A percentile compares a stretch with the other conserved stretches of the same genome.
Evolutionary conservation across 2,797 vertebrate genomes (phyloP).

Genomic region (Valencia hispanica): DNA sequence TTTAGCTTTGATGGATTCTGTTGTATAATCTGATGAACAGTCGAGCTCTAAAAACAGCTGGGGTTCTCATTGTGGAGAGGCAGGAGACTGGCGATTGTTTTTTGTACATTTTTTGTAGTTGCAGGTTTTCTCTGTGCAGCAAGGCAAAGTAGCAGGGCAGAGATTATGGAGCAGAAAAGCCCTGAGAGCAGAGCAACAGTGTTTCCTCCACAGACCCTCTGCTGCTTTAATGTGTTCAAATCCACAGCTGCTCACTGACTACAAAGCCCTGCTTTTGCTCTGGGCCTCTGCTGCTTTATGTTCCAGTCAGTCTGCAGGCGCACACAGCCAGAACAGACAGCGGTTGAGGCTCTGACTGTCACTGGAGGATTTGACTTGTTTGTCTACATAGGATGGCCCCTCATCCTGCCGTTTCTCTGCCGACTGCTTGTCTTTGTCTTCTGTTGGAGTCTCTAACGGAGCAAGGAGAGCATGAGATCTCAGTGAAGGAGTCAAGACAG

Average conservation of each 20-base stretch:
- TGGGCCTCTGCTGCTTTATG: slow-evolving; percentile 32
- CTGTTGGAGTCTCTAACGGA: not conserved
- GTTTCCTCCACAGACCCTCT: slow-evolving; percentile 7
- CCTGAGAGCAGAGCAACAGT: slow-evolving; percentile 4
- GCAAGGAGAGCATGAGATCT: not conserved
- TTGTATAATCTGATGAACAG: not conserved
- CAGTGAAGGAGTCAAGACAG: not conserved
- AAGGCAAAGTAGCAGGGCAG: not conserved
- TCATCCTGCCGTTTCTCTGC: slow-evolving; percentile 22
- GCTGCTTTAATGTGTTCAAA: slow-evolving; percentile 44
- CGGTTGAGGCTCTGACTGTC: slow-evolving; percentile 29
- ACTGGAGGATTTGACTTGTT: slow-evolving; percentile 46
- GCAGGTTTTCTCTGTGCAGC: not conserved
- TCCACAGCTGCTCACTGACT: slow-evolving; percentile 43
- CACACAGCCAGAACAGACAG: slow-evolving; percentile 10
- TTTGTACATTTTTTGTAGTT: not conserved
- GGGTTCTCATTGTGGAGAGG: not conserved
- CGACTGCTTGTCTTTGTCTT: slow-evolving; percentile 15
- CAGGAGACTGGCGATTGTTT: not conserved
- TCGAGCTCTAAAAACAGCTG: not conserved
- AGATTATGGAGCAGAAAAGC: not conserved
- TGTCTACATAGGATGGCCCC: slow-evolving; percentile 17
- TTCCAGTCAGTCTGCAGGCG: slow-evolving; percentile 49
- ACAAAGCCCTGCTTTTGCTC: slow-evolving; percentile 63
- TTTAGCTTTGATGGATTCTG: not conserved